Percentiles rank a stretch among this genome's conserved stretches.
Evolutionary conservation across 2,113 vertebrate genomes (phyloP).

Genomic region (Notothenia coriiceps): DNA sequence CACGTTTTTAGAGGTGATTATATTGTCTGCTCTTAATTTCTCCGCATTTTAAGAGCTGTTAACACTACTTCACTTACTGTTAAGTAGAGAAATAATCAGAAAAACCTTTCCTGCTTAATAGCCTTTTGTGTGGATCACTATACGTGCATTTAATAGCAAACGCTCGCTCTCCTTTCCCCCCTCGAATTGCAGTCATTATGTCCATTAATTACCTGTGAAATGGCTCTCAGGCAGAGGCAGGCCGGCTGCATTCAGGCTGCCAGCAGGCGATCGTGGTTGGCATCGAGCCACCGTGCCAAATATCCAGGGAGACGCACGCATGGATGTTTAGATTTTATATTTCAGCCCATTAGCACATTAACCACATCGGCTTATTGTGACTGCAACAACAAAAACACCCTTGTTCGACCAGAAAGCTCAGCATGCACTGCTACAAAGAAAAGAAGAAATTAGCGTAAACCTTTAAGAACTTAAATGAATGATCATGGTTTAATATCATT

Average conservation of each 20-base stretch:
- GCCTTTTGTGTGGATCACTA: constrained; percentile 36
- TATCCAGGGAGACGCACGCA: constrained; percentile 32
- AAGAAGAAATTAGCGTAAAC: background rate
- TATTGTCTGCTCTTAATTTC: background rate
- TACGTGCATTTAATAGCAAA: constrained; percentile 42
- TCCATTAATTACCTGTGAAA: constrained; percentile 86
- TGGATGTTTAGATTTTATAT: constrained; percentile 39
- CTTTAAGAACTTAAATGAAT: background rate
- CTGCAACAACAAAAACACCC: background rate
- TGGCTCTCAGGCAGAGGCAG: constrained; percentile 66
- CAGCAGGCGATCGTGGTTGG: constrained; percentile 64
- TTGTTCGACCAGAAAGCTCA: background rate
- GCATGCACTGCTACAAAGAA: background rate
- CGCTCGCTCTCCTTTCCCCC: constrained; percentile 9
- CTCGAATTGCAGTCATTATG: constrained; percentile 78
- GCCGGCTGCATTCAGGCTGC: constrained; percentile 31
- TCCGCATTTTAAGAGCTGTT: background rate
- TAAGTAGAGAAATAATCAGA: background rate
- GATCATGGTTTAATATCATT: background rate
- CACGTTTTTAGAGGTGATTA: constrained; percentile 1
- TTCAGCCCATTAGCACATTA: constrained; percentile 35
- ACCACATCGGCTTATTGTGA: constrained; percentile 23
- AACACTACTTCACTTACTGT: background rate
- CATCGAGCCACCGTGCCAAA: constrained; percentile 48
- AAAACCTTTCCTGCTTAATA: background rate